A percentile compares a stretch with the other conserved stretches of the same genome.
These are phyloP conservation scores for Oplegnathus fasciatus DNA, from an alignment of 2,113 vertebrate genomes.

Conservation along the genomic window DNA sequence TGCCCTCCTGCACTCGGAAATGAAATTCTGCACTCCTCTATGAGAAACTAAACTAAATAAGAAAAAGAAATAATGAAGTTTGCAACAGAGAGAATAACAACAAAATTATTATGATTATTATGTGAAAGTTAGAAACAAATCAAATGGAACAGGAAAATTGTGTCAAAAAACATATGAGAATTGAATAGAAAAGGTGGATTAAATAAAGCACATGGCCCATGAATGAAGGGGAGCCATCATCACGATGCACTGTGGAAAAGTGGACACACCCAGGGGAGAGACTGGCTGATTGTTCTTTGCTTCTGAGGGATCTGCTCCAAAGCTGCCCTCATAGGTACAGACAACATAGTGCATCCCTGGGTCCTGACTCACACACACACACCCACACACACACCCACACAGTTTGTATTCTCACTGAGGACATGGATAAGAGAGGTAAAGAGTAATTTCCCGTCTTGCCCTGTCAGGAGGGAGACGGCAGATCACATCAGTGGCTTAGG, in stretches of 20 bases:
- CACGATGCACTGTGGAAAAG: conserved; percentile 1
- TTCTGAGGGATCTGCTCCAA: conserved; percentile 24
- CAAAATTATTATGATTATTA: not conserved
- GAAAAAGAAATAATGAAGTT: not conserved
- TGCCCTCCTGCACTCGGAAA: conserved; percentile 1
- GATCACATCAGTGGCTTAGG: conserved; percentile 71
- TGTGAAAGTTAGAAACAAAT: not conserved
- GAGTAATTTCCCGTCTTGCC: conserved; percentile 78
- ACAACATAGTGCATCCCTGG: conserved; percentile 11
- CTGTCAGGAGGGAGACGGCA: conserved; percentile 47
- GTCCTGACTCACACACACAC: conserved; percentile 33
- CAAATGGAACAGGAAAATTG: not conserved
- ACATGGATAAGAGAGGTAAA: conserved; percentile 67
- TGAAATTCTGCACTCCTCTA: not conserved
- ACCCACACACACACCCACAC: conserved; percentile 35
- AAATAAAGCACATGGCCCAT: conserved; percentile 2
- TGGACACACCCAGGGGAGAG: conserved; percentile 7
- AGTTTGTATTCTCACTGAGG: conserved; percentile 24
- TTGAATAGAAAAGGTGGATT: not conserved
- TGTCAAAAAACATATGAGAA: not conserved
- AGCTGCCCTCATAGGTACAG: conserved; percentile 22
- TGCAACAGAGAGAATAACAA: not conserved
- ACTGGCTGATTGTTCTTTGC: conserved; percentile 37
- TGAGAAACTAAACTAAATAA: not conserved
- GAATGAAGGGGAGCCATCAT: conserved; percentile 22